These are phyloP conservation scores for Nibea albiflora DNA, from an alignment of 2,113 vertebrate species.

Conservation along the genomic window DNA sequence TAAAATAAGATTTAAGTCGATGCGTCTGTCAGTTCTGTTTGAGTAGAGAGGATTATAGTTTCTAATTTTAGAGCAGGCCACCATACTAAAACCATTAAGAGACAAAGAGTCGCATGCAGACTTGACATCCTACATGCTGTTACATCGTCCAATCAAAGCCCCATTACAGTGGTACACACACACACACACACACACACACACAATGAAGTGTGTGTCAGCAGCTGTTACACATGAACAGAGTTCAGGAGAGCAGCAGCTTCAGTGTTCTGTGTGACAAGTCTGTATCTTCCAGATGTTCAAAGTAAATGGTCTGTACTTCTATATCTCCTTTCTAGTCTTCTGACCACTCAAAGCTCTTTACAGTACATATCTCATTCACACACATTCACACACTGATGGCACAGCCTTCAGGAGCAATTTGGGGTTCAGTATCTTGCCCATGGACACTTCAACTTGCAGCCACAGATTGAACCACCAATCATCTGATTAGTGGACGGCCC, in stretches of 20 bases:
- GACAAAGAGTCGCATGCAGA: constrained; percentile 1
- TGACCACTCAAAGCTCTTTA: too few relatives aligned
- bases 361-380: too few relatives aligned
- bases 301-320: not conserved
- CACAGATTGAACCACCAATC: too few relatives aligned
- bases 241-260: not conserved
- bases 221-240: not conserved
- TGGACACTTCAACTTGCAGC: too few relatives aligned
- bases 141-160: not conserved
- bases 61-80: constrained; percentile 45
- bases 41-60: constrained; percentile 54
- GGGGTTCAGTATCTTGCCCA: too few relatives aligned
- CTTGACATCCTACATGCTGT: not conserved
- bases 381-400: too few relatives aligned
- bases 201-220: constrained; percentile 15
- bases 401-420: too few relatives aligned
- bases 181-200: constrained; percentile 6
- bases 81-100: constrained; percentile 17
- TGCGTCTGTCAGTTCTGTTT: constrained; percentile 39
- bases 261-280: not conserved
- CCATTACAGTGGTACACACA: not conserved
- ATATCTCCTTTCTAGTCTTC: too few relatives aligned
- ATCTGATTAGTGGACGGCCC: too few relatives aligned
- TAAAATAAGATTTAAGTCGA: constrained; percentile 40
- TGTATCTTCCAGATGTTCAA: not conserved